A percentile compares a stretch with the other conserved stretches of the same genome.
Evolutionary conservation across 1,140 invertebrate genomes (phyloP).

Genomic region (Tribolium madens): DNA sequence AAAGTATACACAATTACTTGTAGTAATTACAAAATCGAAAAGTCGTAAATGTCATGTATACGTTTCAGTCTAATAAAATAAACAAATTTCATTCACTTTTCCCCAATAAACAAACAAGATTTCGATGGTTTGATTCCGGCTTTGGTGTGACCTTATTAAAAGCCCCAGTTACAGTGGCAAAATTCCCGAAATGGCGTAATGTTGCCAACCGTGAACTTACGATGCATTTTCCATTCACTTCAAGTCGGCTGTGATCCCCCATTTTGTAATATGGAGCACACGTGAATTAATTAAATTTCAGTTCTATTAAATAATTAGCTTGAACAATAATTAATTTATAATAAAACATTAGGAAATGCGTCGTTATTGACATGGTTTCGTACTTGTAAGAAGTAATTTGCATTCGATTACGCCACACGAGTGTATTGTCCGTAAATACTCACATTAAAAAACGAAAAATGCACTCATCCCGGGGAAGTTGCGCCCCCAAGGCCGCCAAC

Average conservation of each 20-base stretch:
- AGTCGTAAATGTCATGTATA: not conserved
- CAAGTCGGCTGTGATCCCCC: not conserved
- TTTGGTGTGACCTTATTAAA: not conserved
- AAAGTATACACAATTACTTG: not conserved
- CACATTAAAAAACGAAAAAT: constrained; percentile 12
- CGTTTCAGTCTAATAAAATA: not conserved
- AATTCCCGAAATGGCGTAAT: not conserved
- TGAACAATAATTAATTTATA: constrained; percentile 28
- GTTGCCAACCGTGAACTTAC: not conserved
- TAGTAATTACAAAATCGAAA: not conserved
- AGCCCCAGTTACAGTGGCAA: not conserved
- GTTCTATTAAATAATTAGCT: constrained; percentile 25
- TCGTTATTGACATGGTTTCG: constrained; percentile 34
- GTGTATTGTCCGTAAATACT: constrained; percentile 2
- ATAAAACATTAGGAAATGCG: constrained; percentile 35
- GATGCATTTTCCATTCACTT: constrained; percentile 3
- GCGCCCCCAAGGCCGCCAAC: not conserved
- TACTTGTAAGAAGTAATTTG: constrained; percentile 30
- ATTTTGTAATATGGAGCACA: not conserved
- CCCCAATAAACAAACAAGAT: too few relatives aligned
- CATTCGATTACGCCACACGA: constrained; percentile 15
- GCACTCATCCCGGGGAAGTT: not conserved
- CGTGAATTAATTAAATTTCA: constrained; percentile 17
- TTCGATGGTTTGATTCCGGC: not conserved
- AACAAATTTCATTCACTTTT: not conserved